phyloP scores from a whole-genome alignment of 2,888 invertebrate species.

The Augiades crinisus region DNA sequence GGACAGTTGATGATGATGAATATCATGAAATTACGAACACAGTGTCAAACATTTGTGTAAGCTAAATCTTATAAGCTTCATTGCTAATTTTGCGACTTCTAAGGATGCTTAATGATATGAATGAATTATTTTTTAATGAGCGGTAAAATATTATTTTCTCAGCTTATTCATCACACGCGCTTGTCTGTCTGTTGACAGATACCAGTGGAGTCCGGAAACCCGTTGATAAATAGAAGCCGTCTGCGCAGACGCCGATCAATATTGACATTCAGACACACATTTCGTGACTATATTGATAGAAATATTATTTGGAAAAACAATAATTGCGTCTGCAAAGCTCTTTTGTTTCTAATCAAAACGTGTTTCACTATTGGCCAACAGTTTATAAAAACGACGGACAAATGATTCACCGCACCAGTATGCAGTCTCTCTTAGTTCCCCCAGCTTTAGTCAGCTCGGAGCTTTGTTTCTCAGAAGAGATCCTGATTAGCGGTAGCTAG shows the following conservation, averaged over 20 bases:
- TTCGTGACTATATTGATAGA: background rate
- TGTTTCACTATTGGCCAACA: too few species aligned
- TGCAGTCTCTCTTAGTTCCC: background rate
- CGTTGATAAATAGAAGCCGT: slow-evolving; percentile 56
- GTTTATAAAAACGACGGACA: background rate
- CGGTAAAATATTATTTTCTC: slow-evolving; percentile 13
- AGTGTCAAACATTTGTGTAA: too few species aligned
- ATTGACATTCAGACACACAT: slow-evolving; percentile 31
- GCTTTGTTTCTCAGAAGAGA: slow-evolving; percentile 24
- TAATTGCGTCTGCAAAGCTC: too few species aligned
- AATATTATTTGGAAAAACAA: background rate
- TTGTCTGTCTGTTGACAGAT: slow-evolving; percentile 15
- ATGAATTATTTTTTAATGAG: slow-evolving; percentile 13
- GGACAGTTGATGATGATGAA: too few species aligned
- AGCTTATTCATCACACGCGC: slow-evolving; percentile 7
- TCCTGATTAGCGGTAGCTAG: slow-evolving; percentile 42
- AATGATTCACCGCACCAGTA: background rate
- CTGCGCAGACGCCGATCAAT: slow-evolving; percentile 47
- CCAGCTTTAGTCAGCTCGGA: background rate
- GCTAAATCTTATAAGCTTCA: too few species aligned
- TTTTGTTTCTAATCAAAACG: too few species aligned
- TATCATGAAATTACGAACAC: too few species aligned
- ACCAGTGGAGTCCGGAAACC: slow-evolving; percentile 42
- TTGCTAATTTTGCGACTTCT: too few species aligned
- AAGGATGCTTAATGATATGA: too few species aligned